A percentile compares a stretch with the other conserved stretches of the same genome.
phyloP scores from a whole-genome alignment of 1,140 invertebrate species.

The Zelostemma sp. region DNA sequence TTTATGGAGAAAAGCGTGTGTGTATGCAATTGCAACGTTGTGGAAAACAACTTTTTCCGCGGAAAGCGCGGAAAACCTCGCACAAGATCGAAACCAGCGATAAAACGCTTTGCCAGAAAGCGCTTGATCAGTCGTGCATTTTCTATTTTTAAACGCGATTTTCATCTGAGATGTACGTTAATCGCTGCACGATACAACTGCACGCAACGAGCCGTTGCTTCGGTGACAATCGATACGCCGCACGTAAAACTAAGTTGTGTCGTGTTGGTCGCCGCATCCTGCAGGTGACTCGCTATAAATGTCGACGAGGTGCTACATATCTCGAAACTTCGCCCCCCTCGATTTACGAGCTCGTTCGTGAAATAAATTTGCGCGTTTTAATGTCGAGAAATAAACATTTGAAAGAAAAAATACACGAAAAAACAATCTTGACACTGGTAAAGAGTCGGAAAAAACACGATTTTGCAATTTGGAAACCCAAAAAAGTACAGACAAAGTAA shows the following conservation, averaged over 20 bases:
- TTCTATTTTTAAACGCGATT: slow-evolving; percentile 25
- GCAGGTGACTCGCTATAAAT: slow-evolving; percentile 27
- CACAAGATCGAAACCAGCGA: too few relatives aligned
- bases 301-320: slow-evolving; percentile 15
- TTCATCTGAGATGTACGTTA: slow-evolving; percentile 16
- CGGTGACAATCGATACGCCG: slow-evolving; percentile 30
- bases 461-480: too few relatives aligned
- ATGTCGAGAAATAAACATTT: neutral
- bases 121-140: slow-evolving; percentile 22
- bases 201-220: slow-evolving; percentile 36
- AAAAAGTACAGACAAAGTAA: too few relatives aligned
- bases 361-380: too few relatives aligned
- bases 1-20: too few relatives aligned
- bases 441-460: too few relatives aligned
- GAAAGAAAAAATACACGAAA: neutral
- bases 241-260: slow-evolving; percentile 22
- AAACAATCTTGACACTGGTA: too few relatives aligned
- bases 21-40: too few relatives aligned
- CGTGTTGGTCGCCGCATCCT: slow-evolving; percentile 17
- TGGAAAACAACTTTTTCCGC: too few relatives aligned
- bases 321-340: slow-evolving; percentile 14
- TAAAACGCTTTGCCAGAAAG: too few relatives aligned
- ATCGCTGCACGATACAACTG: slow-evolving; percentile 22
- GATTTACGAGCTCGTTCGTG: slow-evolving; percentile 6
- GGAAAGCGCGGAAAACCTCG: too few relatives aligned